phyloP scores from a whole-genome alignment of 2,888 invertebrate species.

The Drosophila macrothrix region DNA sequence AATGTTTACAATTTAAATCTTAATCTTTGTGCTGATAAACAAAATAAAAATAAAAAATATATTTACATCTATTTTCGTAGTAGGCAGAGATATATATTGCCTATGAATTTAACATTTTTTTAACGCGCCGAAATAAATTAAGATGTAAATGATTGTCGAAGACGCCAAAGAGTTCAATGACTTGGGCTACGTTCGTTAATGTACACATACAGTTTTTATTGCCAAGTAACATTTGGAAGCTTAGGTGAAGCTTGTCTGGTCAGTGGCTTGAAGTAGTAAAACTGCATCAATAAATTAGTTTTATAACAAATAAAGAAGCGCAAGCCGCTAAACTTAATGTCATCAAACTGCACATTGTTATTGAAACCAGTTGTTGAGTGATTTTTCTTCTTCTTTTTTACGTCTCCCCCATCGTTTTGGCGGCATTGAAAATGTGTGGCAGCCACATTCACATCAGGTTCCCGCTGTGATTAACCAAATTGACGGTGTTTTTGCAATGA shows the following conservation, averaged over 20 bases:
- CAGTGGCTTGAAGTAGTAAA: slow-evolving; percentile 25
- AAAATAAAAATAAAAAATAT: not conserved
- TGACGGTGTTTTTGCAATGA: slow-evolving; percentile 35
- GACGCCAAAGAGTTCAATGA: slow-evolving; percentile 34
- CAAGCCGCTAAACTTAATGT: slow-evolving; percentile 48
- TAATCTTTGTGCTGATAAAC: not conserved
- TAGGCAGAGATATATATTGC: not conserved
- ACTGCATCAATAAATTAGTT: slow-evolving; percentile 46
- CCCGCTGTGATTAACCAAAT: slow-evolving; percentile 53
- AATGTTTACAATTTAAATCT: not conserved
- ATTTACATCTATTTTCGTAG: not conserved
- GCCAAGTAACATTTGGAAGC: slow-evolving; percentile 21
- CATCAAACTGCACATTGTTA: slow-evolving; percentile 62
- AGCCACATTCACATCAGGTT: slow-evolving; percentile 42
- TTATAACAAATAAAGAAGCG: slow-evolving; percentile 54
- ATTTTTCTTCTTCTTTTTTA: slow-evolving; percentile 25
- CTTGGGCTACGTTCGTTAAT: slow-evolving; percentile 17
- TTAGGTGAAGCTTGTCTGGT: slow-evolving; percentile 16
- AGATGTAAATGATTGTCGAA: slow-evolving; percentile 20
- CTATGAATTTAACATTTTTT: not conserved
- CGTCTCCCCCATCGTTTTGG: slow-evolving; percentile 33
- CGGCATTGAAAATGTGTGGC: slow-evolving; percentile 67
- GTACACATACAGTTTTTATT: slow-evolving; percentile 37
- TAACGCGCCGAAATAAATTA: slow-evolving; percentile 2
- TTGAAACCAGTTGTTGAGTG: slow-evolving; percentile 53